These are phyloP conservation scores for Chascanopsetta lugubris DNA, from an alignment of 2,113 vertebrate genomes.

Conservation along the genomic window DNA sequence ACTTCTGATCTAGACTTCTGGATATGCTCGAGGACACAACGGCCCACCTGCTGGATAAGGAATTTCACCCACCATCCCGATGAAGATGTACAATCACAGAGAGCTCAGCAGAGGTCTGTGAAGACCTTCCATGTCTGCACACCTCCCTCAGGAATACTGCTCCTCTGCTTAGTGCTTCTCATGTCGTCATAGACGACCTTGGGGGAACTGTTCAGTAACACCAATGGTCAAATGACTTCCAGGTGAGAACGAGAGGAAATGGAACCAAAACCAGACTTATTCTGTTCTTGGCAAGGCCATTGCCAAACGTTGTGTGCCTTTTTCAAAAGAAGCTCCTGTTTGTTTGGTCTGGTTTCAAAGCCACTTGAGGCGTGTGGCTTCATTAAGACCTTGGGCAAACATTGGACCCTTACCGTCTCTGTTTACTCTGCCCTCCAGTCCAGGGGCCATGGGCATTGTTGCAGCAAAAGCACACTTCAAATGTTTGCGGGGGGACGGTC, in stretches of 20 bases:
- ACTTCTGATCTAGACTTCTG: background rate
- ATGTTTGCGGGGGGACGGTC: slow-evolving; percentile 73
- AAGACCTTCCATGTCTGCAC: slow-evolving; percentile 16
- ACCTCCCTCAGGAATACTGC: slow-evolving; percentile 39
- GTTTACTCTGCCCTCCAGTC: slow-evolving; percentile 78
- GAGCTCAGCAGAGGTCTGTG: slow-evolving; percentile 38
- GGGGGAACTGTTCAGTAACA: too few relatives aligned
- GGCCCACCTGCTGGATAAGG: slow-evolving; percentile 33
- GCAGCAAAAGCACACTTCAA: slow-evolving; percentile 76
- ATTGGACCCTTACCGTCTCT: slow-evolving; percentile 61
- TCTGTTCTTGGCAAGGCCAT: slow-evolving; percentile 20
- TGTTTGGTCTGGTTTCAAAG: slow-evolving; percentile 70
- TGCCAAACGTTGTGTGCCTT: slow-evolving; percentile 31
- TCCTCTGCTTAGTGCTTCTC: slow-evolving; percentile 1
- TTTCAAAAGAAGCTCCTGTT: slow-evolving; percentile 40
- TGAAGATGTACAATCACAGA: slow-evolving; percentile 13
- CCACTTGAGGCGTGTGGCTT: slow-evolving; percentile 72
- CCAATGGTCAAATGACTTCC: slow-evolving; percentile 1
- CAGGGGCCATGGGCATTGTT: slow-evolving; percentile 72
- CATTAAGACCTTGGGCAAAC: slow-evolving; percentile 80
- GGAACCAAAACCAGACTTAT: slow-evolving; percentile 19
- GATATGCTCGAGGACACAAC: too few relatives aligned
- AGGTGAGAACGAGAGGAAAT: slow-evolving; percentile 45
- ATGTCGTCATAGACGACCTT: background rate
- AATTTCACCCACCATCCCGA: background rate